These are phyloP conservation scores for Danionella cerebrum DNA, from an alignment of 2,113 vertebrate genomes.

Conservation along the genomic window DNA sequence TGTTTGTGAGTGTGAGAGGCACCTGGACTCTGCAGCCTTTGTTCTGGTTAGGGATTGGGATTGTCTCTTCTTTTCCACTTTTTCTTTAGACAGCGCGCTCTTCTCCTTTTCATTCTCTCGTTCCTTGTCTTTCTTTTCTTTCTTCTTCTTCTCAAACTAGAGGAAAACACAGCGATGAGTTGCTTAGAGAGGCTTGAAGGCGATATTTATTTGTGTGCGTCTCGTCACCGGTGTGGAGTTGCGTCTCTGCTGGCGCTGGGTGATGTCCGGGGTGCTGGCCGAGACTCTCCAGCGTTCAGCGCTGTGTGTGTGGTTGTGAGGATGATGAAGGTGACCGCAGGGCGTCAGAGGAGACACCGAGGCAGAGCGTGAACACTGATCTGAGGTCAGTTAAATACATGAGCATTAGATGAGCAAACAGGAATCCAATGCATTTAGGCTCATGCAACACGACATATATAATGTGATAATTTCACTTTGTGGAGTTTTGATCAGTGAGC, in stretches of 20 bases:
- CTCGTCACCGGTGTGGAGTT: constrained; percentile 71
- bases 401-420: not conserved
- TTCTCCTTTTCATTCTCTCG: constrained; percentile 90
- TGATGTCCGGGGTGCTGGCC: constrained; percentile 75
- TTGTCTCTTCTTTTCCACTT: constrained; percentile 77
- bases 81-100: constrained; percentile 75
- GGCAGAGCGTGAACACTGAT: constrained; percentile 81
- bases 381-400: constrained; percentile 42
- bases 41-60: constrained; percentile 53
- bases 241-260: constrained; percentile 58
- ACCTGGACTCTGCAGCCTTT: constrained; percentile 61
- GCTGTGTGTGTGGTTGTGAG: constrained; percentile 68
- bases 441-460: no score
- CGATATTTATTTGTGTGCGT: not conserved
- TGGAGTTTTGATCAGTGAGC: no score
- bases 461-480: no score
- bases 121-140: constrained; percentile 96
- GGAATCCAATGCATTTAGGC: no score
- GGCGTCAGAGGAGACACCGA: constrained; percentile 78
- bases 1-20: not conserved
- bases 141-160: constrained; percentile 80
- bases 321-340: constrained; percentile 68
- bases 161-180: not conserved
- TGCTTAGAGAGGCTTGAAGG: not conserved
- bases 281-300: constrained; percentile 68